Conservation (phyloP, 2,888 invertebrate genomes). For the Sphinx pinastri region DNA sequence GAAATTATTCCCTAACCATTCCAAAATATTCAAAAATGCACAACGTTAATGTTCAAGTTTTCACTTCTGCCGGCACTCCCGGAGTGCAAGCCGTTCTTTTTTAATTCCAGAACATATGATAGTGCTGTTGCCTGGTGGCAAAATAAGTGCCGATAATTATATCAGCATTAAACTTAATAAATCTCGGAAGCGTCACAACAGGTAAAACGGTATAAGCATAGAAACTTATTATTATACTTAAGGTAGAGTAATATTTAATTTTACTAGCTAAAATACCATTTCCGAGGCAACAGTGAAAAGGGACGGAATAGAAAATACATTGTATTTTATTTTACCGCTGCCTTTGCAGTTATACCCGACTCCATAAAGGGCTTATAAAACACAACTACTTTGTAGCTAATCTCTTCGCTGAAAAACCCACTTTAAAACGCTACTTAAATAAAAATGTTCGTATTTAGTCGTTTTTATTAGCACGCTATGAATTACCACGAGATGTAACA, state of each 20-base stretch:
- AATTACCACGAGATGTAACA: background rate
- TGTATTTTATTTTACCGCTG: conserved; percentile 28
- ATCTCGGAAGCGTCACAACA: no score
- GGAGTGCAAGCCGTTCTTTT: no score
- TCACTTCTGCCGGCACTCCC: no score
- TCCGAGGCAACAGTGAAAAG: conserved; percentile 8
- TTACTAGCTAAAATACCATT: background rate
- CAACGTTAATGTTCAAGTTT: no score
- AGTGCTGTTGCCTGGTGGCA: no score
- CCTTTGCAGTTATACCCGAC: conserved; percentile 22
- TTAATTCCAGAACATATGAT: no score
- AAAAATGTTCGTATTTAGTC: conserved; percentile 18
- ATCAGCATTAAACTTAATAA: no score
- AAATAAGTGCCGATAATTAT: no score
- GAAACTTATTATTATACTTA: no score
- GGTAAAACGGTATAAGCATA: no score
- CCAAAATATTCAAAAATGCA: no score
- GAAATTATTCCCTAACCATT: no score
- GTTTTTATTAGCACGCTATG: conserved; percentile 11
- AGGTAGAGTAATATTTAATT: background rate
- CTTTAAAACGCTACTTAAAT: conserved; percentile 16
- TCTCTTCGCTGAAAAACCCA: conserved; percentile 16
- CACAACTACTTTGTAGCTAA: conserved; percentile 12
- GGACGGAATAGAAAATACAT: conserved; percentile 27
- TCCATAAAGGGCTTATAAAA: conserved; percentile 26